Base-by-base conservation (phyloP, 64 coral and sea anemone genomes). In the Platygyra sinensis region DNA sequence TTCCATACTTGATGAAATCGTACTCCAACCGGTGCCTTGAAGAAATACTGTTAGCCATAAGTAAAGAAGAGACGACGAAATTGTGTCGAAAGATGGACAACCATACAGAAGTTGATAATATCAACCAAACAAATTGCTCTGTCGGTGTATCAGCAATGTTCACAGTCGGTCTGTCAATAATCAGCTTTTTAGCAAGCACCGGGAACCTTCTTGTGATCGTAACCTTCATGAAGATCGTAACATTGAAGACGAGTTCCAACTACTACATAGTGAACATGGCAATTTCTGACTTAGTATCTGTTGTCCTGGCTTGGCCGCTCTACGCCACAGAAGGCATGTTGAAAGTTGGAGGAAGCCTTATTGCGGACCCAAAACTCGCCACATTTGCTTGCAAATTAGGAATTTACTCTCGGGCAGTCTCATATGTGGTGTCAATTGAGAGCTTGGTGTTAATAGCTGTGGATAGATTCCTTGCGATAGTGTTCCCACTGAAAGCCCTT, bases 271-370 rank as follows among this genome's bases (percentile, higher is more conserved):
- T 80, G 20, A 78, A 78, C 49, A 54, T 78, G 76, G 76, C 50
- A 1, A 20, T 78, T 28, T 78, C 76, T 2, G 78, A 80, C 29
- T 17, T 80, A 27, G 25, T 80, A 5, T 60, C 25, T 19, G 78
- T 80, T 30, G 0, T 62, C 6, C 28, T 80, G 4, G 60, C 30
- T 52, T 80, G 78, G 78, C 78, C 78, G 0, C 78, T 80, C 13
- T 80, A 30, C 52, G 78, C 78, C 8, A 80, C 78, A 15, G 78
- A 80, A 61, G 78, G 78, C 10, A 80, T 80, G 78, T 24, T 80
- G 5, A 59, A 61, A 61, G 12, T 55, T 60, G 55, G 55, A 29
- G 78, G 78, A 61, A 80, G 78, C 9, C 78, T 80, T 2, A 32
- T 80, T 80, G n/a, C 78, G 27, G 27, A 80, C 52, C 4, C 55